Base-by-base conservation (phyloP, 2,888 invertebrate species). In the Papilio elwesi region DNA sequence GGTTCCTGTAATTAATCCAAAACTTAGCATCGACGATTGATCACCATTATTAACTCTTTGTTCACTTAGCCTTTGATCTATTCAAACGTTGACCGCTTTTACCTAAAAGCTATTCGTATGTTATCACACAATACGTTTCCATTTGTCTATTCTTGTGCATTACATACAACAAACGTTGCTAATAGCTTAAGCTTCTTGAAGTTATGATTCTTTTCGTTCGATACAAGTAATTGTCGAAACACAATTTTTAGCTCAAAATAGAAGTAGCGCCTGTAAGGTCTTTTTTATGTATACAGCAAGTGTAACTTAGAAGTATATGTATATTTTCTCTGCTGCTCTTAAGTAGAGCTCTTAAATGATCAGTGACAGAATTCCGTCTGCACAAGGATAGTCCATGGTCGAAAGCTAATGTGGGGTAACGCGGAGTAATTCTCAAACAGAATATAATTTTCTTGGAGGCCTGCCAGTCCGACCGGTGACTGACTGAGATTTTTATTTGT, bases 401-500 rank as follows among this genome's bases (percentile, higher is more conserved):
- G 55, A 43, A 72, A 72, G 55, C 64, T 68, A 72, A 64, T 68
- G 26, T 64, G n/a, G 53, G 53, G 64, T 55, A 63, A 43, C 26
- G 49, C 48, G 55, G 53, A 55, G 16, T 68, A 55, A 68, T 64
- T 43, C 63, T 64, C 72, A 68, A 72, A 68, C 51, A 38, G 63
- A 72, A 72, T 68, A 68, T 57, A 67, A 68, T 68, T 72, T 72
- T 72, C 71, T 72, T 72, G 72, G 68, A 68, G 68, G 63, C 53
- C 47, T 67, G 68, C 72, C 68, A 68, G 63, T 71, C 69, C 43
- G 68, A 73, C 74, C 68, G 66, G 67, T 67, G 71, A 73, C 59
- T 72, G 66, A 26, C 16, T 63, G n/a, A 53, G 64, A 57, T 48
- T 55, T 11, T 57, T 48, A 55, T 47, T 63, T 70, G 62, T 53